These are phyloP conservation scores for Tretioscincus oriximinensis DNA, from an alignment of 2,113 vertebrate genomes.

Conservation along the genomic window DNA sequence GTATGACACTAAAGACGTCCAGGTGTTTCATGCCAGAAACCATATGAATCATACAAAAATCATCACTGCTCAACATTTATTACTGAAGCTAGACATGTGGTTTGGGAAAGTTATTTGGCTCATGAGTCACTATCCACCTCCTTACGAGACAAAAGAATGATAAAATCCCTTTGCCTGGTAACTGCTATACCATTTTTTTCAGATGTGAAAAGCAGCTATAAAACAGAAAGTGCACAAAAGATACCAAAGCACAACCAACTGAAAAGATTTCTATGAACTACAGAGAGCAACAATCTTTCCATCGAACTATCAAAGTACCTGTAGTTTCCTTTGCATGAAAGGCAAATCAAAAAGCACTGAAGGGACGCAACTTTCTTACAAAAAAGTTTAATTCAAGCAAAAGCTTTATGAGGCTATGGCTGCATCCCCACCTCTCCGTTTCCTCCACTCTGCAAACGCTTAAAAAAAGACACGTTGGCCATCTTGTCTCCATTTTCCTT, in stretches of 20 bases:
- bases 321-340: conserved; percentile 42
- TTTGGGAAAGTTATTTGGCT: conserved; percentile 8
- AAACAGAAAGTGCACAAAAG: conserved; percentile 51
- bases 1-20: neutral
- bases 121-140: conserved; percentile 27
- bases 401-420: conserved; percentile 28
- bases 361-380: conserved; percentile 48
- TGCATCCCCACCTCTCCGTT: too few relatives aligned
- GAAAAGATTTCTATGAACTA: conserved; percentile 43
- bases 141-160: conserved; percentile 27
- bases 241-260: conserved; percentile 29
- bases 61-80: neutral
- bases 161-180: conserved; percentile 37
- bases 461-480: too few relatives aligned
- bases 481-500: too few relatives aligned
- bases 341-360: conserved; percentile 56
- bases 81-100: conserved; percentile 8
- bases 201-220: conserved; percentile 46
- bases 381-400: conserved; percentile 29
- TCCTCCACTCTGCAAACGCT: too few relatives aligned
- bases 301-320: conserved; percentile 43
- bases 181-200: conserved; percentile 25
- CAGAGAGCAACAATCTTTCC: conserved; percentile 36
- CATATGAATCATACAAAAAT: neutral
- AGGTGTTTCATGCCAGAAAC: neutral